Evolutionary conservation across 2,888 invertebrate genomes (phyloP).

Genomic region (Automeris io): DNA sequence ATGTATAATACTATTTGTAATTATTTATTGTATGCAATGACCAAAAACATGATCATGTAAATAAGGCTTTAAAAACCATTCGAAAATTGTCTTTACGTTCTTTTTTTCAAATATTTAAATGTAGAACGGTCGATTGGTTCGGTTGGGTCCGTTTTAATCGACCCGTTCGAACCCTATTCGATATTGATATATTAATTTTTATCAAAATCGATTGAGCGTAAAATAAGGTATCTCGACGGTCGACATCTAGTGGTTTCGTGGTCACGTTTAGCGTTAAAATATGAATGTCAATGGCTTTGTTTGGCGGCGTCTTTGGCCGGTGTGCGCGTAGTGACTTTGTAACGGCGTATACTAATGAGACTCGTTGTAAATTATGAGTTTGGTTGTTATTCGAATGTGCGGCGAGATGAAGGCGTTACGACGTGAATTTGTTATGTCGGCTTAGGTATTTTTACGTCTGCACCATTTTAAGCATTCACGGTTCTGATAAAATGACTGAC

Average conservation of each 20-base stretch:
- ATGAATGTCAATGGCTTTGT: conserved; percentile 62
- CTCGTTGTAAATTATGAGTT: conserved; percentile 56
- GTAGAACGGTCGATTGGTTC: conserved; percentile 26
- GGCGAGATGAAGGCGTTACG: conserved; percentile 64
- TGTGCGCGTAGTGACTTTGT: conserved; percentile 42
- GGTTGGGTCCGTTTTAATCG: conserved; percentile 47
- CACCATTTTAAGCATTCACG: conserved; percentile 18
- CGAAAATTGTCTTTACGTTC: conserved; percentile 51
- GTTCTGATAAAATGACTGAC: neutral
- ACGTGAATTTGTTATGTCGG: conserved; percentile 55
- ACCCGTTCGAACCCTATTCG: conserved; percentile 35
- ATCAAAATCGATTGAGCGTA: conserved; percentile 67
- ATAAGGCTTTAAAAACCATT: conserved; percentile 55
- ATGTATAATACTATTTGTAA: no score
- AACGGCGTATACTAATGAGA: conserved; percentile 61
- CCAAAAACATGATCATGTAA: no score
- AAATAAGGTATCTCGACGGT: conserved; percentile 58
- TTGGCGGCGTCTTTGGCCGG: conserved; percentile 48
- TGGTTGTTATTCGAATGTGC: conserved; percentile 50
- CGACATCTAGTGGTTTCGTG: conserved; percentile 55
- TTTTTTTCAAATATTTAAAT: conserved; percentile 47
- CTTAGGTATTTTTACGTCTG: conserved; percentile 39
- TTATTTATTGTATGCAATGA: no score
- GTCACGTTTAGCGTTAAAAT: conserved; percentile 65
- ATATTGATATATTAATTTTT: conserved; percentile 69